Base-by-base conservation (phyloP, 2,888 invertebrate species). In the Athalia circularis region DNA sequence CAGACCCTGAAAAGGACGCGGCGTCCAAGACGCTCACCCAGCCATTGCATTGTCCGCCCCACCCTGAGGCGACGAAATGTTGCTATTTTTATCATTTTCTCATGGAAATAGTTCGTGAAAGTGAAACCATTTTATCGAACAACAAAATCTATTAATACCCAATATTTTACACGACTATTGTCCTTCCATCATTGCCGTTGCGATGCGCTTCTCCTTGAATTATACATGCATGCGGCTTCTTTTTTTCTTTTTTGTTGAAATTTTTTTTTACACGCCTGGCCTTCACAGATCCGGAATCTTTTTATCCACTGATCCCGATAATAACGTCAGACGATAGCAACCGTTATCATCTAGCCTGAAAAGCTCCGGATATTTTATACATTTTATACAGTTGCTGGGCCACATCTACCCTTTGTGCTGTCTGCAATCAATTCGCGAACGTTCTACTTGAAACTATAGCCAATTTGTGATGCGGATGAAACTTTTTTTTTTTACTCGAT, bases 21-120 rank as follows among this genome's bases (percentile, higher is more conserved):
- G 86, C 87, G 86, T 86, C 85, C 77, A 82, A 83, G 86, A 86
- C 87, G 88, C 88, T 86, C 29, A 82, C 82, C 83, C 86, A 86
- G 85, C 86, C 87, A 87, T 87, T 86, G 85, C 87, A 87, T 87
- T 86, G 85, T 82, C 84, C 83, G 88, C 87, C 88, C 88, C 87
- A 87, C 87, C 87, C 88, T 84, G 79, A 7, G 59, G 4, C 78
- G 79, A 70, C 77, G n/a, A 80, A 70, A 81, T 83, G 81, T 85
- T 83, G 83, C 82, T 85, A 80, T 81, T 83, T 83, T 82, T 82
- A 52, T 43, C 65, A 70, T 67, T 65, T 70, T 7, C 15, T 67
- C 29, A 29, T 29, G 29, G 29, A 29, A 29, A 29, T 52, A 50
- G 5, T n/a, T 15, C 77, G 9, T 52, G 52, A 45, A 52, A 77